Evolutionary conservation across 2,888 invertebrate genomes (phyloP).

Genomic region (Barypeithes pellucidus): DNA sequence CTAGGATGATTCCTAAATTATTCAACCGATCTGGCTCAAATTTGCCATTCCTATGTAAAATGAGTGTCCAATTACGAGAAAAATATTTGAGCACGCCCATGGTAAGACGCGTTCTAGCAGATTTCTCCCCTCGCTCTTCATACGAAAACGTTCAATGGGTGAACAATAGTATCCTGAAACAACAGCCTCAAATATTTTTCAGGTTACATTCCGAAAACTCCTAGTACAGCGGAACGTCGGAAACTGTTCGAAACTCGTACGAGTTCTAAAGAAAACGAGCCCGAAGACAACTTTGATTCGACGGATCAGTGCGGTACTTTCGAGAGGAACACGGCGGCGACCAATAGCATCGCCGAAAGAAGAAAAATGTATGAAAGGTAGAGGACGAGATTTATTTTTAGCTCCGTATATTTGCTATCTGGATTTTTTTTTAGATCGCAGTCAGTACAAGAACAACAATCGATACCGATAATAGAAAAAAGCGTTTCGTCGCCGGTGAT

Average conservation of each 20-base stretch:
- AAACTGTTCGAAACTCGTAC: conserved; percentile 78
- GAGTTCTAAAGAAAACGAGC: conserved; percentile 68
- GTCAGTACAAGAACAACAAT: conserved; percentile 73
- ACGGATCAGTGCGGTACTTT: conserved; percentile 74
- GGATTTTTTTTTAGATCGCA: conserved; percentile 73
- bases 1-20: no score
- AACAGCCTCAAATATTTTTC: background rate
- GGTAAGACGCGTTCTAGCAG: no score
- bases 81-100: no score
- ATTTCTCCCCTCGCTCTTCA: no score
- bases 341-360: conserved; percentile 84
- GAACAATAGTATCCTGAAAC: no score
- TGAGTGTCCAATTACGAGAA: no score
- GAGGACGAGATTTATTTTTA: no score
- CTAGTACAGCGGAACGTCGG: conserved; percentile 86
- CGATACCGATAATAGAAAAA: conserved; percentile 72
- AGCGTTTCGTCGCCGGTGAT: conserved; percentile 82
- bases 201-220: conserved; percentile 82
- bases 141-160: no score
- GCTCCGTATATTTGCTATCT: no score
- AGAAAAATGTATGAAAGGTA: conserved; percentile 81
- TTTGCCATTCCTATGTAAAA: no score
- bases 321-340: conserved; percentile 76
- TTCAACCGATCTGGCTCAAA: no score
- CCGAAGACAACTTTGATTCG: conserved; percentile 71